Base-by-base conservation (phyloP, 2,797 vertebrate genomes). In the Psittacula echo region DNA sequence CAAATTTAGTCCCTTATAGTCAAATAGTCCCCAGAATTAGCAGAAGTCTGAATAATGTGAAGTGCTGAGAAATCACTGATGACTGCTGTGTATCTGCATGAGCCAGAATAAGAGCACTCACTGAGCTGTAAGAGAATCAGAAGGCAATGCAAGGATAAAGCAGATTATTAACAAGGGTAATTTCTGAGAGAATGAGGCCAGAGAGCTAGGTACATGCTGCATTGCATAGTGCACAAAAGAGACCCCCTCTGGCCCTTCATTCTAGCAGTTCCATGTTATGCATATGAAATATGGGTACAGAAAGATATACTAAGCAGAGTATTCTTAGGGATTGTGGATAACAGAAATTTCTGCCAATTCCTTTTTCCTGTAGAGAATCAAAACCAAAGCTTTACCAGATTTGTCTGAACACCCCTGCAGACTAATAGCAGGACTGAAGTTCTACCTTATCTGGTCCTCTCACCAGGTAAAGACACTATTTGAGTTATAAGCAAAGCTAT, bases 61-160 rank as follows among this genome's bases (percentile, higher is more conserved):
- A 44, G 45, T 74, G 74, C 84, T 89, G 90, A 95, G 61, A 87
- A 97, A 94, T 62, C 89, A 72, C 14, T 91, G 89, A 94, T 67
- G 79, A 65, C 70, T 77, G 56, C 42, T 75, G 60, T 81, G 75
- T 77, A 48, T 53, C 66, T 79, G 82, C 30, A 32, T 53, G 60
- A 94, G 66, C 27, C 77, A 81, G 44, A 87, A 61, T 44, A 85
- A 95, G 92, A 87, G 94, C 56, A 27, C 53, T 93, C 58, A 82
- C 34, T 64, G 39, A 86, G 45, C 62, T 96, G 47, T 60, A 85
- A 94, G 45, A 70, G 79, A 96, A 62, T 72, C 82, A 86, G 94
- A 91, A 94, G 44, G n/a, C 76, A 94, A 76, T 48, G 37, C 50
- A 79, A 82, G 65, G 76, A 89, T 88, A 76, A 60, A 95, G 37